Conservation (phyloP, 35 echinoderm and acorn worm species). For the Strongylocentrotus purpuratus region DNA sequence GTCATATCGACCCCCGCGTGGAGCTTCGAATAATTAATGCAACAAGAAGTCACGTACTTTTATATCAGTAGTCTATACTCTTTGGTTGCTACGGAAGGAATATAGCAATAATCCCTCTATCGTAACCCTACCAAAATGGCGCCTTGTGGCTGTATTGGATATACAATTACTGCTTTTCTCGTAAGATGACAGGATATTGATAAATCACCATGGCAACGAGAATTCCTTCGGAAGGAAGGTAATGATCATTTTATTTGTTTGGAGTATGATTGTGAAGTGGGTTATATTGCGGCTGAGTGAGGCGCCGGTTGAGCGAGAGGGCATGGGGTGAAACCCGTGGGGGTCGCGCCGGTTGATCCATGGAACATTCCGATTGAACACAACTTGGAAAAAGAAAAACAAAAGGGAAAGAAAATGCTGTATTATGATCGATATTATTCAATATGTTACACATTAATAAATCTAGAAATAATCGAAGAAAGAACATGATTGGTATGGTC, state of each 20-base stretch:
- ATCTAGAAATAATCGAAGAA: too few relatives aligned
- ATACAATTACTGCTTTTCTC: background rate
- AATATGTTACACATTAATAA: too few relatives aligned
- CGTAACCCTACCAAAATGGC: background rate
- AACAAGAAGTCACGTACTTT: background rate
- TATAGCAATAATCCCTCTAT: background rate
- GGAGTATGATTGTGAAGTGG: background rate
- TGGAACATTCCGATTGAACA: background rate
- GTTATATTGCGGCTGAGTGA: background rate
- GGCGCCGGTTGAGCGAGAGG: background rate
- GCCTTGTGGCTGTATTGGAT: background rate
- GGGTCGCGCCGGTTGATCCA: background rate
- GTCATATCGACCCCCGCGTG: background rate
- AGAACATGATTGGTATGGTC: too few relatives aligned
- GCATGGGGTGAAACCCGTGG: background rate
- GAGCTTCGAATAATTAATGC: background rate
- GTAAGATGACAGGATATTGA: background rate
- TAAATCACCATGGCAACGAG: background rate
- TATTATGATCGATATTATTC: too few relatives aligned
- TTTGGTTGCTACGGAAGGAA: background rate
- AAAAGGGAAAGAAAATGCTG: too few relatives aligned
- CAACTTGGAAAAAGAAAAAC: background rate
- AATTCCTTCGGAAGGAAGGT: background rate
- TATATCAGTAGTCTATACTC: background rate
- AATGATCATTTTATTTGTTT: background rate